Evolutionary conservation across 30 jellyfish, hydroid and myxozoan species (phyloP).

Genomic region (Calvadosia cruxmelitensis): DNA sequence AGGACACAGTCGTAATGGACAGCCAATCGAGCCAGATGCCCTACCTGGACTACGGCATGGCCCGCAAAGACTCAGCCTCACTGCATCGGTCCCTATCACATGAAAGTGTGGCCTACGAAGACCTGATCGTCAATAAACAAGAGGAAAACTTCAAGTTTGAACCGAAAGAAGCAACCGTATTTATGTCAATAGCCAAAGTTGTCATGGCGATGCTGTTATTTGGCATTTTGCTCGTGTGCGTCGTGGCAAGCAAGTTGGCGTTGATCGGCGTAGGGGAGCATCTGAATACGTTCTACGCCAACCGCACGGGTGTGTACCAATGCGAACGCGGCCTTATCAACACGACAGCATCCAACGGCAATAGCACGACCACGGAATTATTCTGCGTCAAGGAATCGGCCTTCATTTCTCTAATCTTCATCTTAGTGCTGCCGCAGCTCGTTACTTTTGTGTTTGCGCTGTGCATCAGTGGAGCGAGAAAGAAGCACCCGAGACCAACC

Average conservation of each 20-base stretch:
- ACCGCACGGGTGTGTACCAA: neutral
- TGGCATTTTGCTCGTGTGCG: slow-evolving; percentile 34
- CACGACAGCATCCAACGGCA: slow-evolving; percentile 1
- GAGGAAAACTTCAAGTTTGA: neutral
- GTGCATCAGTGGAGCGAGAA: slow-evolving; percentile 38
- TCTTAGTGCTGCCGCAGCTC: slow-evolving; percentile 47
- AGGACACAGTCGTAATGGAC: neutral
- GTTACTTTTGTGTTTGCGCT: slow-evolving; percentile 31
- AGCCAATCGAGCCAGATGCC: neutral
- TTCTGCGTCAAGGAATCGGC: slow-evolving; percentile 45
- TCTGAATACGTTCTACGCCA: neutral
- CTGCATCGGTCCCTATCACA: neutral
- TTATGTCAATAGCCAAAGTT: slow-evolving; percentile 52
- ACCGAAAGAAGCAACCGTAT: slow-evolving; percentile 18
- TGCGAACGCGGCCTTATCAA: neutral
- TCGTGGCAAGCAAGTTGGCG: slow-evolving; percentile 60
- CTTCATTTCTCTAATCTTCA: slow-evolving; percentile 39
- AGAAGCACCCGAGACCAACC: slow-evolving; percentile 92
- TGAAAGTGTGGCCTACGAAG: neutral
- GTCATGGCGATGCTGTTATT: slow-evolving; percentile 42
- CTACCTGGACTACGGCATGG: neutral
- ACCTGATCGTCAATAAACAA: neutral
- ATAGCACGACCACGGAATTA: neutral
- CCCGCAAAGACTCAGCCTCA: neutral
- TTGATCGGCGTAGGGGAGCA: slow-evolving; percentile 53